Base-by-base conservation (phyloP, 2,113 vertebrate genomes). In the Heterochromis multidens region DNA sequence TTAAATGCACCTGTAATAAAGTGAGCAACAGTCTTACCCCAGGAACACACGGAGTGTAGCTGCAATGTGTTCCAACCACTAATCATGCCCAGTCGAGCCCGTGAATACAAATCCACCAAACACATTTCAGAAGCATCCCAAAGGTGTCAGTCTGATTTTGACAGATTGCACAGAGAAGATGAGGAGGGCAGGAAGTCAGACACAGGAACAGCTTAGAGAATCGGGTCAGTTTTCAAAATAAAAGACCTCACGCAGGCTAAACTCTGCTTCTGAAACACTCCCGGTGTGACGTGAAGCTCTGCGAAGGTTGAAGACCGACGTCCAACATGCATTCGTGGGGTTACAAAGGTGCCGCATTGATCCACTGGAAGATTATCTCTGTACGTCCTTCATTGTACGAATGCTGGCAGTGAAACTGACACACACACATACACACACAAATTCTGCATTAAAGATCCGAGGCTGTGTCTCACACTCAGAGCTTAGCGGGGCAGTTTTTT, bases 401-500 rank as follows among this genome's bases (percentile, higher is more conserved):
- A 93, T 83, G 80, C 85, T 77, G 80, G 61, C 81, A 83, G 88
- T 57, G 91, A 89, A 92, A 70, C 87, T 85, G 83, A 85, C 5
- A 19, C 65, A 61, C 11, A 37, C 74, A 23, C 27, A 7, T 63
- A 40, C 86, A 23, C 67, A 84, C 54, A 76, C 77, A 57, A 43
- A 83, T 78, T 58, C 87, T 89, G 84, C 58, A 33, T 92, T 89
- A 88, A 80, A 87, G 78, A 86, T 85, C 84, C 31, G 19, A 46
- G 52, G 84, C 92, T 88, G 90, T 82, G 86, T 94, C 87, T 89
- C 70, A 89, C 89, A 81, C 93, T 86, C 87, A 8, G 81, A 80
- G 87, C 92, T 90, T 91, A 72, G 91, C 87, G 1, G 91, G 88
- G 77, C 84, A 87, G 43, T 85, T 90, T 93, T 95, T 91, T 91